Percentiles rank a stretch among this genome's conserved stretches.
These are phyloP conservation scores for Bombus turneri DNA, from an alignment of 1,140 invertebrate species.

Conservation along the genomic window DNA sequence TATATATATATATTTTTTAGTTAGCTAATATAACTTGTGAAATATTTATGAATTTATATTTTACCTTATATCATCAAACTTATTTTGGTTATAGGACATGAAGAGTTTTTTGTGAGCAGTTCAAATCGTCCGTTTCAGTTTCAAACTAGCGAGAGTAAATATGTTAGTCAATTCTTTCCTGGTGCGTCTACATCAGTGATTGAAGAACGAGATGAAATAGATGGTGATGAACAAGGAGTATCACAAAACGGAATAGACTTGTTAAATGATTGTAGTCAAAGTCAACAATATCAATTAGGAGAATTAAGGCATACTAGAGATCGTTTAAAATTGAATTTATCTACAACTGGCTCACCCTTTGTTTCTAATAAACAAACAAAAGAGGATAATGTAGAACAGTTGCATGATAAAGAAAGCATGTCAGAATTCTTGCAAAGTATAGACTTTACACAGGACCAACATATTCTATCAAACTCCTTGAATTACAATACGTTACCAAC, in stretches of 20 bases:
- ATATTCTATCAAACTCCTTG: slow-evolving; percentile 38
- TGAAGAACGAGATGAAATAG: slow-evolving; percentile 64
- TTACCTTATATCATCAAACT: neutral
- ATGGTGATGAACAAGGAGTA: slow-evolving; percentile 48
- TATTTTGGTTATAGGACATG: slow-evolving; percentile 77
- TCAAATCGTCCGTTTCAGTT: slow-evolving; percentile 88
- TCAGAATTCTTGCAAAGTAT: slow-evolving; percentile 35
- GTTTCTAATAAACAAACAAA: slow-evolving; percentile 50
- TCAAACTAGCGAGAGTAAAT: slow-evolving; percentile 82
- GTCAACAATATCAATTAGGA: slow-evolving; percentile 82
- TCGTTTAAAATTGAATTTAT: slow-evolving; percentile 87
- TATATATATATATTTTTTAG: neutral
- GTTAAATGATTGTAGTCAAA: slow-evolving; percentile 64
- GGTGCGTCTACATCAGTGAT: slow-evolving; percentile 76
- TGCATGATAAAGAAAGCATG: slow-evolving; percentile 33
- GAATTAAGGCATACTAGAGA: slow-evolving; percentile 88
- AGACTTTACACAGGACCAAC: slow-evolving; percentile 54
- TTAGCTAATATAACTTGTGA: neutral
- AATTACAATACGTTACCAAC: slow-evolving; percentile 63
- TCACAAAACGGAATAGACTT: slow-evolving; percentile 63
- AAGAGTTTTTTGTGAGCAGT: slow-evolving; percentile 88
- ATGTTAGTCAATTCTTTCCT: slow-evolving; percentile 89
- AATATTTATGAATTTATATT: neutral
- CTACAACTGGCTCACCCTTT: slow-evolving; percentile 64
- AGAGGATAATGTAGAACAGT: slow-evolving; percentile 56